Conservation (phyloP, 2,797 vertebrate species). For the Diplodus puntazzo region DNA sequence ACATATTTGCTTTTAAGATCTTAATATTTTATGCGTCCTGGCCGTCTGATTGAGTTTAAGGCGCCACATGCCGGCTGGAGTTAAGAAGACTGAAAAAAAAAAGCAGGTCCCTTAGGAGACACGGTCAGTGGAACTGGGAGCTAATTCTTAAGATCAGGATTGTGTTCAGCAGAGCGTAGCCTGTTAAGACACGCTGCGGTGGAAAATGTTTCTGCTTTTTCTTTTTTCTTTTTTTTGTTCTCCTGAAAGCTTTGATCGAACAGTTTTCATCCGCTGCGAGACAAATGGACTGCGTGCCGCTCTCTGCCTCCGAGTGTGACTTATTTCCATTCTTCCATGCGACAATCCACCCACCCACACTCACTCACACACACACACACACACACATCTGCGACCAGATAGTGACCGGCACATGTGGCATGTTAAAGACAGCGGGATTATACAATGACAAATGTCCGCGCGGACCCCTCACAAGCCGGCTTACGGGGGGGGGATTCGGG, state of each 20-base stretch:
- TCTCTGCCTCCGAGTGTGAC: slow-evolving; percentile 23
- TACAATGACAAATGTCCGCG: slow-evolving; percentile 73
- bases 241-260: slow-evolving; percentile 74
- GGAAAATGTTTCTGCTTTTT: slow-evolving; percentile 68
- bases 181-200: slow-evolving; percentile 75
- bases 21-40: slow-evolving; percentile 84
- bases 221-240: slow-evolving; percentile 66
- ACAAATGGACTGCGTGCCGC: slow-evolving; percentile 40
- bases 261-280: slow-evolving; percentile 64
- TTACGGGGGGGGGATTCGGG: slow-evolving; percentile 71
- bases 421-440: slow-evolving; percentile 76
- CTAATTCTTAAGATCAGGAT: slow-evolving; percentile 75
- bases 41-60: slow-evolving; percentile 74
- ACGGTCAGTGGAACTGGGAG: slow-evolving; percentile 75
- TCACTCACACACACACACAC: slow-evolving; percentile 27
- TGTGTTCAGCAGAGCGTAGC: slow-evolving; percentile 77
- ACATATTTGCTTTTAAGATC: slow-evolving; percentile 84
- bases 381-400: slow-evolving; percentile 3
- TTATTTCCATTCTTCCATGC: slow-evolving; percentile 34
- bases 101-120: slow-evolving; percentile 70
- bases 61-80: slow-evolving; percentile 59
- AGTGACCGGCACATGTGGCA: slow-evolving; percentile 51
- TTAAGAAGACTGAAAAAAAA: slow-evolving; percentile 33
- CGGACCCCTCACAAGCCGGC: slow-evolving; percentile 68
- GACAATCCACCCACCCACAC: slow-evolving; percentile 15